Conservation (phyloP, 2,888 invertebrate species). For the Boloria euphrosyne region DNA sequence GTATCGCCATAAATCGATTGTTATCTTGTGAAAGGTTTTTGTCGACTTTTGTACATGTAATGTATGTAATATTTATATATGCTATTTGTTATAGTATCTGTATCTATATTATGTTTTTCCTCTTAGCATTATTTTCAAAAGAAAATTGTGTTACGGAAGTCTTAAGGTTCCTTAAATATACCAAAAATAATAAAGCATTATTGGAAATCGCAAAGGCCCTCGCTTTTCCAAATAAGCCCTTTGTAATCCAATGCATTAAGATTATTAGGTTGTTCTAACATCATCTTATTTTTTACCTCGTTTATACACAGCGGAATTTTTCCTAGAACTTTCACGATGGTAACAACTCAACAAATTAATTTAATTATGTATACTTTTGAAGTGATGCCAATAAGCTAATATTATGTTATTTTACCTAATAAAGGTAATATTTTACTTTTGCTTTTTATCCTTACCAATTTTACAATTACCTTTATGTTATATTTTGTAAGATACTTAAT, state of each 20-base stretch:
- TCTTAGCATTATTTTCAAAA: not conserved
- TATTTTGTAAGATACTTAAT: too few relatives aligned
- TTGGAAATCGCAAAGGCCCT: constrained; percentile 21
- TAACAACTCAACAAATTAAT: constrained; percentile 41
- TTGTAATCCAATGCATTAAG: constrained; percentile 75
- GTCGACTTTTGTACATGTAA: too few relatives aligned
- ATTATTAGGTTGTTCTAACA: constrained; percentile 70
- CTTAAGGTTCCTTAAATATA: constrained; percentile 14
- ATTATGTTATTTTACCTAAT: constrained; percentile 19
- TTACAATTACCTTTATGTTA: not conserved
- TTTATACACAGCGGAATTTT: constrained; percentile 38
- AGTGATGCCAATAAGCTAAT: constrained; percentile 31
- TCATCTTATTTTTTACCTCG: constrained; percentile 60
- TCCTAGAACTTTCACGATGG: constrained; percentile 32
- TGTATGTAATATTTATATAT: too few relatives aligned
- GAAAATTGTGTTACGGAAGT: constrained; percentile 1
- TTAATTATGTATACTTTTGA: constrained; percentile 33
- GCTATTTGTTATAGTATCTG: too few relatives aligned
- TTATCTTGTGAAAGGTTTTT: too few relatives aligned
- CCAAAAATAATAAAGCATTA: constrained; percentile 23
- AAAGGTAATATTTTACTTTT: not conserved
- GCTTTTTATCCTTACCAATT: not conserved
- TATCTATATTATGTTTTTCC: too few relatives aligned
- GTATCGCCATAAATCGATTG: too few relatives aligned
- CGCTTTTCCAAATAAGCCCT: constrained; percentile 43